Evolutionary conservation across 2,113 vertebrate species (phyloP), one percentile per base, ranked within the genome.

Genomic region (Lampris incognitus): DNA sequence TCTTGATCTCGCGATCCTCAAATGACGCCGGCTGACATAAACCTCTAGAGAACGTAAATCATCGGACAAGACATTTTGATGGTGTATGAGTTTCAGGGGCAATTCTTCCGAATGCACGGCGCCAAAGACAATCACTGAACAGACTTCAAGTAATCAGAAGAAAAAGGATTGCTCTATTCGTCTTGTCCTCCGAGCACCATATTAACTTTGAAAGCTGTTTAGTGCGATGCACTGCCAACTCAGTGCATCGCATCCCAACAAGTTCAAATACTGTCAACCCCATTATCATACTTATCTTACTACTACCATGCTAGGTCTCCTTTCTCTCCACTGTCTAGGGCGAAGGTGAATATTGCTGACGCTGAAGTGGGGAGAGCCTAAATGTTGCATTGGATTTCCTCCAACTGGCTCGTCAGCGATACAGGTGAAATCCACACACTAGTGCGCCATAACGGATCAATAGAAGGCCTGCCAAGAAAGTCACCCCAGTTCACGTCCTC

Each of bases 371-470:
- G 76, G 69, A 74, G 69, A 76, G 82, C 74, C 75, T 76, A 49
- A 85, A 79, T 49, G 79, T 83, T 37, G 41, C 1, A 74, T 82
- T 89, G 77, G 89, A 88, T 92, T 88, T 82, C 86, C 76, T 88
- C 80, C 76, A 79, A 85, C 67, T 85, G 83, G 73, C 73, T 76
- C 3, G 78, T 91, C 88, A 91, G 91, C 89, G 85, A 40, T 67
- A 68, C 59, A 72, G 79, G 72, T 84, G 85, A 90, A 89, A 90
- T 76, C 81, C 70, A 88, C 89, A 88, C 89, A 89, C 59, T 38
- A 82, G 72, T 54, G 76, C 75, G 74, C 51, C 9, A 42, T 3
- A 37, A 58, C 51, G 3, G 73, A 88, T 91, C 87, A 8, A 87
- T 84, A 64, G 40, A 73, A 71, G 72, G 81, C 78, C 76, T 52